Evolutionary conservation across 2,888 invertebrate genomes (phyloP).

Genomic region (Drosophila macrothrix): DNA sequence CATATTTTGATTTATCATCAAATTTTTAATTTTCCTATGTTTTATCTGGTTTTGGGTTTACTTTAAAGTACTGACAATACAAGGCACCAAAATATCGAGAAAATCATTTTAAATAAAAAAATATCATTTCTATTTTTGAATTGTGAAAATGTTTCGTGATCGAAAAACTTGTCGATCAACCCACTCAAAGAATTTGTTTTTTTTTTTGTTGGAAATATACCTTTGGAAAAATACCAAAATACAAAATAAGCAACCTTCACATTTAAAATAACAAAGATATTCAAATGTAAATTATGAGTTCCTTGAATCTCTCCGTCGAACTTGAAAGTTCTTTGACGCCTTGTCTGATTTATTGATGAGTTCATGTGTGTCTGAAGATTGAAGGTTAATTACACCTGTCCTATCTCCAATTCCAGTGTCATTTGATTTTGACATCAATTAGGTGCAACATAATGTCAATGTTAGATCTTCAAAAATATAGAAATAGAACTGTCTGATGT

Average conservation of each 20-base stretch:
- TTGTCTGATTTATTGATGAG: background rate
- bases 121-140: background rate
- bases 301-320: constrained; percentile 53
- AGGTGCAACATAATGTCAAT: constrained; percentile 53
- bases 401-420: constrained; percentile 51
- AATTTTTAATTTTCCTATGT: background rate
- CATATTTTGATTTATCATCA: constrained; percentile 49
- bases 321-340: constrained; percentile 65
- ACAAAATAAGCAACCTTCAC: constrained; percentile 61
- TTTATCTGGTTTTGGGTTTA: background rate
- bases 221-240: constrained; percentile 21
- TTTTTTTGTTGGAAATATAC: constrained; percentile 13
- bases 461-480: constrained; percentile 26
- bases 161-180: constrained; percentile 41
- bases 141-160: background rate
- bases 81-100: background rate
- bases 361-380: constrained; percentile 1
- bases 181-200: constrained; percentile 24
- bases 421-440: constrained; percentile 63
- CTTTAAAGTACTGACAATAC: background rate
- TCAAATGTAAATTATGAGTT: constrained; percentile 59
- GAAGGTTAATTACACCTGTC: constrained; percentile 76
- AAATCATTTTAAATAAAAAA: background rate
- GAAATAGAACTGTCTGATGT: constrained; percentile 32
- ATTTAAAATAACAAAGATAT: constrained; percentile 49